Evolutionary conservation across 2,888 invertebrate genomes (phyloP).

Genomic region (Diplolepis rosae): DNA sequence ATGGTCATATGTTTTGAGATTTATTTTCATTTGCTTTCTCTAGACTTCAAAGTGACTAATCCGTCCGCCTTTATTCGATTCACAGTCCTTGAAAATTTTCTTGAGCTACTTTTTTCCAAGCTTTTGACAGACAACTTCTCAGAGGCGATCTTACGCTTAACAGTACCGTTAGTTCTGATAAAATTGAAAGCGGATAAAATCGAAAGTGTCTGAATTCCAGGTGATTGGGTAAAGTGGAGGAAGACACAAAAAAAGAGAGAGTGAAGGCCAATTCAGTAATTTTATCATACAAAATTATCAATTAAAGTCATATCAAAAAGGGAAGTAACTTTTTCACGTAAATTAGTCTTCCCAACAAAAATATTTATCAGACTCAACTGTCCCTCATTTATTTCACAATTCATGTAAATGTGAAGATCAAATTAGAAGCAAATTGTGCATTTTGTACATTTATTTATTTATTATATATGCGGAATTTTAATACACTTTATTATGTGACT

Average conservation of each 20-base stretch:
- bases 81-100: slow-evolving; percentile 17
- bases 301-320: not conserved
- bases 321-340: too few species aligned
- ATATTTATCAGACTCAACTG: too few species aligned
- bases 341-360: too few species aligned
- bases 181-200: slow-evolving; percentile 51
- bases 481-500: too few species aligned
- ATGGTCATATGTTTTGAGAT: not conserved
- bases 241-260: slow-evolving; percentile 40
- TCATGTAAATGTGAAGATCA: too few species aligned
- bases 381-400: too few species aligned
- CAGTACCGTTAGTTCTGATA: slow-evolving; percentile 44
- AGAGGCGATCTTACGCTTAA: slow-evolving; percentile 48
- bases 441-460: too few species aligned
- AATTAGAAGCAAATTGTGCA: too few species aligned
- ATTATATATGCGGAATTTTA: too few species aligned
- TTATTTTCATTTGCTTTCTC: slow-evolving; percentile 1
- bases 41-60: not conserved
- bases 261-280: slow-evolving; percentile 25
- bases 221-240: slow-evolving; percentile 23
- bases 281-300: slow-evolving; percentile 22
- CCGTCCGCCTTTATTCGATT: not conserved
- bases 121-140: not conserved
- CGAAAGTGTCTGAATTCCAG: slow-evolving; percentile 60
- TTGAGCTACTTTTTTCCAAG: not conserved